Evolutionary conservation across 2,888 invertebrate species (phyloP), one percentile per base, ranked within the genome.

Genomic region (Vannuccia rotundouncinata): DNA sequence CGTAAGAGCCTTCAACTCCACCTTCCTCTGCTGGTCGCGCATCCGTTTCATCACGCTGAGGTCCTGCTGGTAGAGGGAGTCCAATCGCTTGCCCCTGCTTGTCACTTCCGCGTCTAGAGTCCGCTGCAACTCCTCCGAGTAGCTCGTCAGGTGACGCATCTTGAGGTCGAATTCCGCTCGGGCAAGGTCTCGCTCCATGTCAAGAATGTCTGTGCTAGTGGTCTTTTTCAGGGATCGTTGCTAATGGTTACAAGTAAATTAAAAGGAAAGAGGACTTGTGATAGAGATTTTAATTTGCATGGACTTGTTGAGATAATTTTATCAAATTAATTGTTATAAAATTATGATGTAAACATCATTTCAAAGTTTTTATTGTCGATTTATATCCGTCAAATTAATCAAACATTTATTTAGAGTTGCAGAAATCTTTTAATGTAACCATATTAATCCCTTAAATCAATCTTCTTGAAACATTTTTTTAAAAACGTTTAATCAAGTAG

Each of bases 1-100:
- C 29, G 93, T 92, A 82, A 96, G 89, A 77, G 92, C 91, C 86
- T 94, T 95, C 81, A 95, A 93, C 87, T 95, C 95, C 84, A 93
- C 93, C 83, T 94, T 92, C 82, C 94, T 92, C 81, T 92, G 92
- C 81, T 92, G 91, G 84, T 95, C 94, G 83, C 95, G 89, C 85
- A 92, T 91, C 84, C 93, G 92, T 91, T 94, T 88, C 79, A 89
- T 83, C 74, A 87, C 86, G 22, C 83, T 83, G 1, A 88, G 87
- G 82, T 89, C 88, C 80, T 85, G 86, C 82, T 86, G 86, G 82
- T 87, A 86, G 17, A 86, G 84, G 76, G 83, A 83, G 79, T 84
- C 83, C 76, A 86, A 91, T 92, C 60, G 91, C 90, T 86, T 83
- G 78, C 59, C 31, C 27, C 45, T 22, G 29, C 45, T 22, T 1